Evolutionary conservation across 2,797 vertebrate species (phyloP).

Genomic region (Myotis pilosus): DNA sequence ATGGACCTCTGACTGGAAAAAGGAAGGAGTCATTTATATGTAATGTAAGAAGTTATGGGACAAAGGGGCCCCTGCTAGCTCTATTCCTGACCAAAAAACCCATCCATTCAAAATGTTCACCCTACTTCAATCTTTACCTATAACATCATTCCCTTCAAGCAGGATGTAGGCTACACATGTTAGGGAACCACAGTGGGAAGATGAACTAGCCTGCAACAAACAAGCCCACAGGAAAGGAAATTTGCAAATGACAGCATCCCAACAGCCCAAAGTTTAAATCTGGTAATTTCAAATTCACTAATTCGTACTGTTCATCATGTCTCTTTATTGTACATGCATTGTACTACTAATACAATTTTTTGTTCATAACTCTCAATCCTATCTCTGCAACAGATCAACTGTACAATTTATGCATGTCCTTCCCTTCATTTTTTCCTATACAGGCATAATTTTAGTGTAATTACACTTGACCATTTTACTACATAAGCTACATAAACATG

Average conservation of each 20-base stretch:
- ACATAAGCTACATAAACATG: background rate
- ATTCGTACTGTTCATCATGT: background rate
- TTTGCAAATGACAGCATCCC: background rate
- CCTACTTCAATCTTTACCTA: background rate
- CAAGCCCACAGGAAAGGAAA: background rate
- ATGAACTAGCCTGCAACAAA: background rate
- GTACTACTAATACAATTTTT: background rate
- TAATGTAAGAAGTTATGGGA: background rate
- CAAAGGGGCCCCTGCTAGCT: background rate
- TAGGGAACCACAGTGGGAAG: background rate
- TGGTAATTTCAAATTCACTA: background rate
- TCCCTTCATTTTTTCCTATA: background rate
- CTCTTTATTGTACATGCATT: background rate
- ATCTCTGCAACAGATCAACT: background rate
- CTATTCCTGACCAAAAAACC: background rate
- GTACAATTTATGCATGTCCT: background rate
- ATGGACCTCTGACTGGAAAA: background rate
- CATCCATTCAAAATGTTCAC: background rate
- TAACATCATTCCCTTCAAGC: background rate
- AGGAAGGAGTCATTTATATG: background rate
- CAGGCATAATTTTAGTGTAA: background rate
- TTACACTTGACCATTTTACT: slow-evolving; percentile 1
- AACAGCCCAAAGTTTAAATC: background rate
- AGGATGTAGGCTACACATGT: background rate
- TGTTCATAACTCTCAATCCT: background rate